Base-by-base conservation (phyloP, 2,888 invertebrate genomes). In the Ophion obscuratus region DNA sequence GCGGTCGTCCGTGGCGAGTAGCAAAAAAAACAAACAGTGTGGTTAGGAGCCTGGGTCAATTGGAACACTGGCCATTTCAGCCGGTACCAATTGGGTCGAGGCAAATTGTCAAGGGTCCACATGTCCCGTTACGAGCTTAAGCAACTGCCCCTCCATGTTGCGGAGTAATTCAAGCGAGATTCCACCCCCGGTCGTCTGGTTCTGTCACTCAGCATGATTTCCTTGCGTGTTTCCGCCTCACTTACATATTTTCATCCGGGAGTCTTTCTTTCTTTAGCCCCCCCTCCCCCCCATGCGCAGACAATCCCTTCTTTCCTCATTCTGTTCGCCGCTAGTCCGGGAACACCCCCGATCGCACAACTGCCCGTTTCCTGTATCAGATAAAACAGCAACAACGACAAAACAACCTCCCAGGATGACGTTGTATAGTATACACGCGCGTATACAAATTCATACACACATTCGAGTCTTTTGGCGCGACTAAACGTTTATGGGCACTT, bases 401-500 rank as follows among this genome's bases (percentile, higher is more conserved):
- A 31, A 31, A 31, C 31, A 31, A 31, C 31, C 31, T 31, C 31
- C 31, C 31, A 31, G 31, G 31, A 31, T 31, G 31, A 4, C 31
- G 31, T 31, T 31, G 31, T 31, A 24, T 24, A 24, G 24, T 24
- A 24, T 24, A 31, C 31, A 31, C 31, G 31, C 31, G 31, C 31
- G 4, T 66, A 73, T 57, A 80, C 66, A 36, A 31, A 76, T 78
- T 70, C 70, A 59, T 82, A 20, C 68, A 44, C 62, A 66, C 81
- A 74, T 68, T 66, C 62, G 79, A 85, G 84, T 81, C 85, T 88
- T 85, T 79, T 83, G 87, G 81, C 83, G 87, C 86, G 92, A 91
- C 93, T 93, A 93, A 93, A 92, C 93, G 93, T 93, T 93, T 93
- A 93, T 92, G 91, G 92, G 91, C 91, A 92, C 92, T 93, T 91